Conservation (phyloP, 2,797 vertebrate species). For the Tragelaphus oryx region DNA sequence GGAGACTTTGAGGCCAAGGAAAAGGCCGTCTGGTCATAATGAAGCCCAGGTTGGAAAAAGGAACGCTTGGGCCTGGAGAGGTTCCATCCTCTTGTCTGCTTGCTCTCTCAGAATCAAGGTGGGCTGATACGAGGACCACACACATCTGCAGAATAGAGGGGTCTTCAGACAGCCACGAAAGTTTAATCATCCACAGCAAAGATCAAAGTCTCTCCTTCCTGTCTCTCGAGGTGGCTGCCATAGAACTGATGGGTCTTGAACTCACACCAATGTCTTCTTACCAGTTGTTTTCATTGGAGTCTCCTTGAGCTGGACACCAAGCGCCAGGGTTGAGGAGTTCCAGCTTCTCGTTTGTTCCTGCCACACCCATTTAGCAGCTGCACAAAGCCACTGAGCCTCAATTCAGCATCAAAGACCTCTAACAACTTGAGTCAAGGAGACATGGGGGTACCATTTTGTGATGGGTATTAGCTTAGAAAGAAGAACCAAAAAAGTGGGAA, state of each 20-base stretch:
- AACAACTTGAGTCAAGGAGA: neutral
- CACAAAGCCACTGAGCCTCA: neutral
- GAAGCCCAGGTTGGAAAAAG: neutral
- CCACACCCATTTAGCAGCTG: neutral
- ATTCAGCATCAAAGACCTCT: neutral
- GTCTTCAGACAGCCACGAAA: rapidly evolving
- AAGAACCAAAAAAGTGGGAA: neutral
- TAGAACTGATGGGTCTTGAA: neutral
- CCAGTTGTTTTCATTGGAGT: neutral
- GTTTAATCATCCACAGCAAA: neutral
- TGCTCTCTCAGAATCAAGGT: too few species aligned
- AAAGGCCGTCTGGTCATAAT: neutral
- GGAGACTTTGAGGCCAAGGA: neutral
- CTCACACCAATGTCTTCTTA: neutral
- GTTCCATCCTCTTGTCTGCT: neutral
- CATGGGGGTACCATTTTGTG: rapidly evolving
- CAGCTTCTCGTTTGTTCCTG: neutral
- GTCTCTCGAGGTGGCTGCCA: rapidly evolving
- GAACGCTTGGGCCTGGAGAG: rapidly evolving
- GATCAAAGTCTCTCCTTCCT: neutral
- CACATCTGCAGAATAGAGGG: rapidly evolving
- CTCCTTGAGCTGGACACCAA: neutral
- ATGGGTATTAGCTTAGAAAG: neutral
- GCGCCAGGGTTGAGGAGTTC: neutral
- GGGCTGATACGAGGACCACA: neutral